These are phyloP conservation scores for Ephestia elutella DNA, from an alignment of 1,140 invertebrate genomes.

Conservation along the genomic window DNA sequence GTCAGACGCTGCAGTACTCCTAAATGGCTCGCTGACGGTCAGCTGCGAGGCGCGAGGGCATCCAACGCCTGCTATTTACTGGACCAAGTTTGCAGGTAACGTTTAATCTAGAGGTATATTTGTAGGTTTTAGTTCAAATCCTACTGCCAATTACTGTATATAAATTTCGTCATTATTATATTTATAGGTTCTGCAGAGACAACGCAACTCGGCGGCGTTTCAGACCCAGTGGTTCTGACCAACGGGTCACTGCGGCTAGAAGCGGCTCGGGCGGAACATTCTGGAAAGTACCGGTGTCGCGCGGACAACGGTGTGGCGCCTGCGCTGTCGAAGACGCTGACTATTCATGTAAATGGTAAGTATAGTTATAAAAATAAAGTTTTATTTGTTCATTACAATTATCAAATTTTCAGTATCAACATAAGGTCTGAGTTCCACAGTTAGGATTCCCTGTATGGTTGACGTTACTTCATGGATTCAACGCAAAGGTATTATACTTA, in stretches of 20 bases:
- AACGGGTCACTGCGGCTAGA: slow-evolving; percentile 84
- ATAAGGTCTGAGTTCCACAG: no score
- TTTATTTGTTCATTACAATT: no score
- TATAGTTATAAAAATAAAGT: background rate
- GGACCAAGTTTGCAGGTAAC: slow-evolving; percentile 76
- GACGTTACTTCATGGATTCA: no score
- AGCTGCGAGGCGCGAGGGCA: slow-evolving; percentile 87
- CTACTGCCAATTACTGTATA: no score
- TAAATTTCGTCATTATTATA: no score
- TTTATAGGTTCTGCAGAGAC: slow-evolving; percentile 63
- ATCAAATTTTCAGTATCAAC: no score
- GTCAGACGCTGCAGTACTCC: slow-evolving; percentile 81
- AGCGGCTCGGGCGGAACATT: slow-evolving; percentile 81
- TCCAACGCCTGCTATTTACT: slow-evolving; percentile 84
- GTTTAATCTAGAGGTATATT: background rate
- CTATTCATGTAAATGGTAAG: slow-evolving; percentile 86
- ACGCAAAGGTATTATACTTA: no score
- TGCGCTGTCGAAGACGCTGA: slow-evolving; percentile 84
- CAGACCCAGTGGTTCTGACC: slow-evolving; percentile 69
- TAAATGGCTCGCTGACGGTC: slow-evolving; percentile 83
- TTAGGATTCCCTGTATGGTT: no score
- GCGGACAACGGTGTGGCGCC: slow-evolving; percentile 90
- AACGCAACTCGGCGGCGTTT: slow-evolving; percentile 49
- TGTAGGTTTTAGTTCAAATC: no score
- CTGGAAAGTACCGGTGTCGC: slow-evolving; percentile 90